Percentiles rank a stretch among this genome's conserved stretches.
Evolutionary conservation across 1,140 invertebrate species (phyloP).

Genomic region (Bombus difficillimus): DNA sequence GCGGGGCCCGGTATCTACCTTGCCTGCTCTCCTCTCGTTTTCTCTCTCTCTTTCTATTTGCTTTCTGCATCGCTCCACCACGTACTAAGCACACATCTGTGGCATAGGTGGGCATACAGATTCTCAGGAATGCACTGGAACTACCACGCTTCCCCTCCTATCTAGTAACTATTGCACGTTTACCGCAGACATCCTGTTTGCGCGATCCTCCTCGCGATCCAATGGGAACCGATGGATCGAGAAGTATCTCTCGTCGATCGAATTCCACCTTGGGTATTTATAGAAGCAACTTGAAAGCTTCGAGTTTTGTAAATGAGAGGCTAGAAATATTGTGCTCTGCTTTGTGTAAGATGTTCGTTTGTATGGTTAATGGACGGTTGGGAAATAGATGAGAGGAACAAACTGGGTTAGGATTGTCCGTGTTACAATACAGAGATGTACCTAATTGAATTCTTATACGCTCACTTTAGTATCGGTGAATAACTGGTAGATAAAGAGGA

Average conservation of each 20-base stretch:
- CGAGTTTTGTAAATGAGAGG: not conserved
- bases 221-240: slow-evolving; percentile 15
- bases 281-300: not conserved
- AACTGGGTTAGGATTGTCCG: too few species aligned
- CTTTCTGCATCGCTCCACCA: slow-evolving; percentile 49
- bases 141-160: slow-evolving; percentile 56
- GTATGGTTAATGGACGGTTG: not conserved
- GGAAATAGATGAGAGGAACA: not conserved
- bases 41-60: slow-evolving; percentile 32
- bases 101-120: slow-evolving; percentile 61
- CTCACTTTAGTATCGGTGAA: too few species aligned
- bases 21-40: slow-evolving; percentile 60
- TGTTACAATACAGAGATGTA: too few species aligned
- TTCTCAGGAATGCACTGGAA: slow-evolving; percentile 61
- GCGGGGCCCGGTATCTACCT: slow-evolving; percentile 77
- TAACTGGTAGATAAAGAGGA: too few species aligned
- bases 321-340: not conserved
- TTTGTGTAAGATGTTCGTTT: not conserved
- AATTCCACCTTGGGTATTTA: not conserved
- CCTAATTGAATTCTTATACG: too few species aligned
- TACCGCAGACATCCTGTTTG: slow-evolving; percentile 29
- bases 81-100: slow-evolving; percentile 56
- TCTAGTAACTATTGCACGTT: slow-evolving; percentile 49
- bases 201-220: slow-evolving; percentile 9
- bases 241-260: not conserved